These are phyloP conservation scores for Callipepla squamata DNA, from an alignment of 2,113 vertebrate species.

Conservation along the genomic window DNA sequence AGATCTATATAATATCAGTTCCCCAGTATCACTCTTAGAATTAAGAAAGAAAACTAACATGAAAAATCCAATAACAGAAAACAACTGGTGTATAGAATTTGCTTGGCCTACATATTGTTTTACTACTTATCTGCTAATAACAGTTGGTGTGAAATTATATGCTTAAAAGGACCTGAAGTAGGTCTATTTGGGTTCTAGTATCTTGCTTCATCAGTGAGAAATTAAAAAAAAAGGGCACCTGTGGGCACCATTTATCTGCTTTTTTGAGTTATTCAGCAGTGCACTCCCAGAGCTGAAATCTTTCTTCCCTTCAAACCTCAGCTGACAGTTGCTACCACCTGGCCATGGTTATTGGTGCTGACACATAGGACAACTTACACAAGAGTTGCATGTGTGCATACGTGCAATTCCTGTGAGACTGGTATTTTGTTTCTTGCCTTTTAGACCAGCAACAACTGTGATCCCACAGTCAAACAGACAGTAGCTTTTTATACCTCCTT, in stretches of 20 bases:
- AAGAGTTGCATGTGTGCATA: neutral
- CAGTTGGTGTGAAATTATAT: neutral
- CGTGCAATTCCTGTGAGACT: neutral
- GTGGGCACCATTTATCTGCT: neutral
- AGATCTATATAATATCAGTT: neutral
- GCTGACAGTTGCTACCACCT: neutral
- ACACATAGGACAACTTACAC: neutral
- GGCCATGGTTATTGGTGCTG: rapidly evolving
- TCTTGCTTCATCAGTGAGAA: neutral
- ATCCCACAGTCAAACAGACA: neutral
- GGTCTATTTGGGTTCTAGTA: neutral
- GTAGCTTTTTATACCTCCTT: neutral
- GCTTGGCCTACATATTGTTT: neutral
- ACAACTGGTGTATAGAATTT: neutral
- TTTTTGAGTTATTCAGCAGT: neutral
- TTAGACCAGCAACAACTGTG: neutral
- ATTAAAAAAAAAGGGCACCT: neutral
- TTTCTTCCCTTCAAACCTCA: neutral
- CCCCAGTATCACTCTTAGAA: neutral
- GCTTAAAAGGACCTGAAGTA: neutral
- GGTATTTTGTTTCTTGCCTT: neutral
- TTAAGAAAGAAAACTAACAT: neutral
- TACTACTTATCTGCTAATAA: neutral
- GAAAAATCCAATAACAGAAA: neutral
- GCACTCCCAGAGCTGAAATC: neutral